Conservation (phyloP, 1,140 invertebrate genomes). For the Dysdera silvatica region DNA sequence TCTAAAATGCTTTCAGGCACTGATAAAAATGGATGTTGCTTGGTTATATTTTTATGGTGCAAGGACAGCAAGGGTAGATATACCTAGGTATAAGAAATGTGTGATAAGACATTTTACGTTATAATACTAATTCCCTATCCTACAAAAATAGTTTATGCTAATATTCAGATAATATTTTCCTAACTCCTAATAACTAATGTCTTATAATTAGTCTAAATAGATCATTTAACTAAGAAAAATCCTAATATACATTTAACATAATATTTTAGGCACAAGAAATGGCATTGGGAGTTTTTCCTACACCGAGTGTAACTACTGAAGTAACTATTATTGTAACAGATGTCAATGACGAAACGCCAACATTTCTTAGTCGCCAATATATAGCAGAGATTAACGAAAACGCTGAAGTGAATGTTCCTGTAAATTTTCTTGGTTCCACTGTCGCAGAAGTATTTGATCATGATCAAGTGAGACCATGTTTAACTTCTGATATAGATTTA, state of each 20-base stretch:
- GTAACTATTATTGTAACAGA: constrained; percentile 88
- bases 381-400: constrained; percentile 86
- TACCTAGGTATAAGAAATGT: too few relatives aligned
- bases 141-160: too few relatives aligned
- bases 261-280: constrained; percentile 59
- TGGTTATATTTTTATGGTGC: too few relatives aligned
- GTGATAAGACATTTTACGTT: too few relatives aligned
- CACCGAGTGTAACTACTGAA: constrained; percentile 72
- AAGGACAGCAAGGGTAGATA: too few relatives aligned
- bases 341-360: constrained; percentile 86
- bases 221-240: too few relatives aligned
- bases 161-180: too few relatives aligned
- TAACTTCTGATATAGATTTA: neutral
- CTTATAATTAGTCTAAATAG: too few relatives aligned
- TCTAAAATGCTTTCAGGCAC: too few relatives aligned
- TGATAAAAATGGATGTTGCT: too few relatives aligned
- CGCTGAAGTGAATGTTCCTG: constrained; percentile 77
- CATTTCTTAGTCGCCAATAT: constrained; percentile 67
- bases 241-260: neutral
- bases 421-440: constrained; percentile 71
- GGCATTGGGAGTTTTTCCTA: constrained; percentile 51
- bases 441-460: constrained; percentile 83
- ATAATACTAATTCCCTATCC: too few relatives aligned
- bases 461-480: constrained; percentile 69
- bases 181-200: too few relatives aligned